A percentile compares a stretch with the other conserved stretches of the same genome.
Evolutionary conservation across 2,888 invertebrate species (phyloP).

Genomic region (Elegia similella): DNA sequence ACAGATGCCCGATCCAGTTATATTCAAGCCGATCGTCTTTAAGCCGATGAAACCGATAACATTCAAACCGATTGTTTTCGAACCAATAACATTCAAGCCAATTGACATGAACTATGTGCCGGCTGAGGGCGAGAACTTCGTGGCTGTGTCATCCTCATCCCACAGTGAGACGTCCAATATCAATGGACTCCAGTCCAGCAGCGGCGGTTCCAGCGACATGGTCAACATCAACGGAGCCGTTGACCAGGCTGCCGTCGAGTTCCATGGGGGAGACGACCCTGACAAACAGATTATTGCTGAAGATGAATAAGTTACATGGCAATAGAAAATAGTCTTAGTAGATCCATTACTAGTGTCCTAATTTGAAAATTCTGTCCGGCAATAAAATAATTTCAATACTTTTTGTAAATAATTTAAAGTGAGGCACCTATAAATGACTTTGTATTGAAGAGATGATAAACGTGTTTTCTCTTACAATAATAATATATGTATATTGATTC

Average conservation of each 20-base stretch:
- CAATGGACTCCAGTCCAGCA: constrained; percentile 78
- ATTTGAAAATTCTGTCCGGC: neutral
- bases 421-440: no score
- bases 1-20: constrained; percentile 15
- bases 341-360: neutral
- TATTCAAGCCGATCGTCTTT: constrained; percentile 12
- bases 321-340: no score
- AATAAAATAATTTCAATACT: no score
- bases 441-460: no score
- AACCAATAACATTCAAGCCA: constrained; percentile 19
- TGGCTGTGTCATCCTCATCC: constrained; percentile 24
- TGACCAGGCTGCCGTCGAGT: constrained; percentile 16
- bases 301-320: neutral
- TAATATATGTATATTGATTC: no score
- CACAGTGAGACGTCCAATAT: constrained; percentile 45
- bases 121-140: constrained; percentile 25
- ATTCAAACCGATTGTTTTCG: constrained; percentile 16
- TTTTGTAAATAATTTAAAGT: no score
- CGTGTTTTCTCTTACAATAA: no score
- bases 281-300: neutral
- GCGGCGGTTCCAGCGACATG: constrained; percentile 78
- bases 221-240: constrained; percentile 84
- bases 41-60: constrained; percentile 6
- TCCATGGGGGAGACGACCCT: constrained; percentile 14
- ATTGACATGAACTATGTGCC: constrained; percentile 23